A percentile compares a stretch with the other conserved stretches of the same genome.
These are phyloP conservation scores for Budorcas taxicolor DNA, from an alignment of 2,113 vertebrate genomes.

Conservation along the genomic window DNA sequence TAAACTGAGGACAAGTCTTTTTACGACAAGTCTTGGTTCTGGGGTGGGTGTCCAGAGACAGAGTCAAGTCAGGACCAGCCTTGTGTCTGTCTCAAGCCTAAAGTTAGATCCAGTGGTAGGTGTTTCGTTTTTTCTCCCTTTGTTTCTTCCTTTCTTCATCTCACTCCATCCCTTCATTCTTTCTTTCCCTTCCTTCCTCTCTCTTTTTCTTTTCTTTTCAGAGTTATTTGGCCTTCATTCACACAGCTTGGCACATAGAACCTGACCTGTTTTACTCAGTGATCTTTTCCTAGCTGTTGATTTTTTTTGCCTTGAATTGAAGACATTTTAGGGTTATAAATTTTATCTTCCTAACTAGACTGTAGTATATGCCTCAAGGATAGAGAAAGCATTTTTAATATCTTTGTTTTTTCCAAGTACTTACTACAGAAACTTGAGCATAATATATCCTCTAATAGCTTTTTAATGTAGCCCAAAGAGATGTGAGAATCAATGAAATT, in stretches of 20 bases:
- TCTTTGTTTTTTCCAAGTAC: background rate
- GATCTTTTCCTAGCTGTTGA: background rate
- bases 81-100: too few relatives aligned
- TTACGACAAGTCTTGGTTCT: background rate
- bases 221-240: background rate
- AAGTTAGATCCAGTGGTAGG: too few relatives aligned
- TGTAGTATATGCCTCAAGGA: background rate
- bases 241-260: background rate
- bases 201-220: background rate
- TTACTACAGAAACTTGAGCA: conserved; percentile 4
- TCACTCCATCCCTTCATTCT: background rate
- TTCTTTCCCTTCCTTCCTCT: background rate
- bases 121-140: background rate
- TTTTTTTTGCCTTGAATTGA: background rate
- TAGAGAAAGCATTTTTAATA: background rate
- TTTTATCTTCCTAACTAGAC: conserved; percentile 26
- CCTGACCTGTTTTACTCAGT: background rate
- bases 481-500: background rate
- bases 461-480: conserved; percentile 22
- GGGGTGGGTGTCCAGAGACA: background rate
- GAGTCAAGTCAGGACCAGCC: background rate
- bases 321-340: background rate
- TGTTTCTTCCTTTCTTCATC: background rate
- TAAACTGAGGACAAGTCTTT: background rate
- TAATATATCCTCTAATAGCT: background rate